These are phyloP conservation scores for Parambassis ranga DNA, from an alignment of 2,797 vertebrate genomes.

Conservation along the genomic window DNA sequence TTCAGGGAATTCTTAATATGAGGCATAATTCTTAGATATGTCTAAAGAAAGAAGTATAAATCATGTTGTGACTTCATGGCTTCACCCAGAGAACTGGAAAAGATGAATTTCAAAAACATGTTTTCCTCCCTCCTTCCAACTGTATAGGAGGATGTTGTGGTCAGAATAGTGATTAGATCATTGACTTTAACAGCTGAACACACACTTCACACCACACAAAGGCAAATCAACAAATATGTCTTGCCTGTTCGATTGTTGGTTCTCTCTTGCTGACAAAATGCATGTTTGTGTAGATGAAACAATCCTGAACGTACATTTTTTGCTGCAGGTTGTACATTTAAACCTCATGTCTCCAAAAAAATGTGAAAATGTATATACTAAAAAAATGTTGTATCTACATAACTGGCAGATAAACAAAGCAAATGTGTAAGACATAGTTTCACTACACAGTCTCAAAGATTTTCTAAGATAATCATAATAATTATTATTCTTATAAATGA, in stretches of 20 bases:
- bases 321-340: no score
- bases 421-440: no score
- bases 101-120: constrained; percentile 63
- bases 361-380: no score
- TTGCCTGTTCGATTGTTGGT: not conserved
- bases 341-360: no score
- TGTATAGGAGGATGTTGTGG: constrained; percentile 23
- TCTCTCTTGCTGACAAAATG: not conserved
- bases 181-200: constrained; percentile 10
- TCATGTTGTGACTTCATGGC: constrained; percentile 54
- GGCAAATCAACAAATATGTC: not conserved
- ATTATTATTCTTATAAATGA: not conserved
- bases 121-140: constrained; percentile 32
- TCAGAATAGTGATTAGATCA: constrained; percentile 42
- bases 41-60: constrained; percentile 67
- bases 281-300: not conserved
- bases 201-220: constrained; percentile 6
- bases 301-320: constrained; percentile 14
- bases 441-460: no score
- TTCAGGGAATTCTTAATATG: constrained; percentile 71
- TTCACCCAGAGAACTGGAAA: constrained; percentile 44
- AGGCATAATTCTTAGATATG: constrained; percentile 66
- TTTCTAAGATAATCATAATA: no score
- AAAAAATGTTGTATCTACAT: no score
- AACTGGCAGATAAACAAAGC: no score